Conservation (phyloP, 2,113 vertebrate genomes). For the Geococcyx californianus region DNA sequence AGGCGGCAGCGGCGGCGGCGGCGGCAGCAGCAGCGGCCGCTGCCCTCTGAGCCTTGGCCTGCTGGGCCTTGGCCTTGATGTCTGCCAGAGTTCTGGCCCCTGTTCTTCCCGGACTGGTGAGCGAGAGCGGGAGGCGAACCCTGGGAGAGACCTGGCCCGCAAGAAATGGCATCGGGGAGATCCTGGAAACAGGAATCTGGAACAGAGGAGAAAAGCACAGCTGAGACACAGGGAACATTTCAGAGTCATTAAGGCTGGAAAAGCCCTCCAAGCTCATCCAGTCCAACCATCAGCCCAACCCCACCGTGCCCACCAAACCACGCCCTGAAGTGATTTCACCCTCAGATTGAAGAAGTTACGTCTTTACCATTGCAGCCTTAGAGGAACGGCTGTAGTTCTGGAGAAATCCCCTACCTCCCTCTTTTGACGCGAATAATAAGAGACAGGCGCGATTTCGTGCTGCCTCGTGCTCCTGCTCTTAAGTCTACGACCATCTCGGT, state of each 20-base stretch:
- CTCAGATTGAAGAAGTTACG: rapidly evolving
- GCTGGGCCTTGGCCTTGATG: slow-evolving; percentile 96
- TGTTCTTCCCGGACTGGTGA: slow-evolving; percentile 85
- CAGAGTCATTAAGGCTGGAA: too few species aligned
- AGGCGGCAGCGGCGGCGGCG: slow-evolving; percentile 59
- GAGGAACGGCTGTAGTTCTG: rapidly evolving
- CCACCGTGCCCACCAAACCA: too few species aligned
- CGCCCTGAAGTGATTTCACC: too few species aligned
- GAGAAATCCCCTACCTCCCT: background rate
- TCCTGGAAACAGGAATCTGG: slow-evolving; percentile 90
- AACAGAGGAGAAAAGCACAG: slow-evolving; percentile 12
- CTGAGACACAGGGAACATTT: rapidly evolving
- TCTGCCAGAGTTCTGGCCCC: slow-evolving; percentile 95
- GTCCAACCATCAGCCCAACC: too few species aligned
- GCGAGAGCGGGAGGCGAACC: slow-evolving; percentile 78
- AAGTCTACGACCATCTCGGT: too few species aligned
- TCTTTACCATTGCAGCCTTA: rapidly evolving
- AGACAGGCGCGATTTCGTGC: rapidly evolving
- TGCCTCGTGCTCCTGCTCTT: background rate
- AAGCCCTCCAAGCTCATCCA: too few species aligned
- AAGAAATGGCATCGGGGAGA: slow-evolving; percentile 83
- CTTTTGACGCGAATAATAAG: rapidly evolving
- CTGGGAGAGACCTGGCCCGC: slow-evolving; percentile 86
- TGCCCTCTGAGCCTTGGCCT: slow-evolving; percentile 89
- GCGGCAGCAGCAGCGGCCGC: slow-evolving; percentile 79